phyloP scores from a whole-genome alignment of 2,888 invertebrate genomes.

The Latrodectus hesperus region DNA sequence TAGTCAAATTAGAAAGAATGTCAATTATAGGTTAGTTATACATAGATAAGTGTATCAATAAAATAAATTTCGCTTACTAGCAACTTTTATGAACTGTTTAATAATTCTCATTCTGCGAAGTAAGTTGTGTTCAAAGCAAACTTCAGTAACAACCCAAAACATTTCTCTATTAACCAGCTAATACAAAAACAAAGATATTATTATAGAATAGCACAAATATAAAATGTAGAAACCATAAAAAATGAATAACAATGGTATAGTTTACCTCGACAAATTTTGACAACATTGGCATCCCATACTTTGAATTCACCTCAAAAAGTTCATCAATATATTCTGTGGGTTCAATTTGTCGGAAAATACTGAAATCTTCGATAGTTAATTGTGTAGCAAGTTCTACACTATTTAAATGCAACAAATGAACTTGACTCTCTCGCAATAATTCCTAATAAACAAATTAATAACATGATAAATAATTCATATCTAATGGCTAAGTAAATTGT shows the following conservation, averaged over 20 bases:
- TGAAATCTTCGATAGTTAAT: constrained; percentile 94
- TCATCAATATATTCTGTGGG: constrained; percentile 98
- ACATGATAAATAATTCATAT: too few relatives aligned
- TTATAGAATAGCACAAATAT: neutral
- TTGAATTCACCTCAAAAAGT: constrained; percentile 87
- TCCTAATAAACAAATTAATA: constrained; percentile 77
- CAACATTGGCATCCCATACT: constrained; percentile 91
- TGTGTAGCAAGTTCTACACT: constrained; percentile 85
- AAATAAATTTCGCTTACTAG: constrained; percentile 78
- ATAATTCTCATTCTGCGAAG: constrained; percentile 95
- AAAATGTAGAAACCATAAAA: neutral
- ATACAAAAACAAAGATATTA: neutral
- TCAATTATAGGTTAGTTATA: neutral
- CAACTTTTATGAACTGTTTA: constrained; percentile 99
- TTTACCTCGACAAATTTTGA: constrained; percentile 88
- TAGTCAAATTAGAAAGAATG: neutral
- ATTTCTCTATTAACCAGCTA: constrained; percentile 95
- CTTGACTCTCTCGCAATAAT: constrained; percentile 92
- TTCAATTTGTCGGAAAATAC: constrained; percentile 89
- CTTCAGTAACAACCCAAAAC: constrained; percentile 99
- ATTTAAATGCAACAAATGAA: constrained; percentile 94
- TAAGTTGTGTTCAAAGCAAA: constrained; percentile 93
- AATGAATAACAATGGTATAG: neutral
- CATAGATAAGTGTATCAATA: neutral
- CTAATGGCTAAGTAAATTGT: too few relatives aligned